Base-by-base conservation (phyloP, 2,797 vertebrate species). In the Brachyrhaphis roseni region DNA sequence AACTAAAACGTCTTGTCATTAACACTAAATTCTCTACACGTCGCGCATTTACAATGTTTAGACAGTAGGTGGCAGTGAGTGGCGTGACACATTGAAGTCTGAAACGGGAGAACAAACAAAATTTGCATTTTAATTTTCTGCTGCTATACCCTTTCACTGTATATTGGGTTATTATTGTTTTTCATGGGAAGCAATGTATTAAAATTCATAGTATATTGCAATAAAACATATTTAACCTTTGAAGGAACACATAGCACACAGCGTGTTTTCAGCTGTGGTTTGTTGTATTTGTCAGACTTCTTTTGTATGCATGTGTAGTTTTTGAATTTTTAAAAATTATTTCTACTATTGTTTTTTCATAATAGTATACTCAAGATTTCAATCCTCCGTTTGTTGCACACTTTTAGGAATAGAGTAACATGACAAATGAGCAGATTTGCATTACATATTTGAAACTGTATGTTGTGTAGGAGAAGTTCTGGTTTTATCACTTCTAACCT, bases 11-110 rank as follows among this genome's bases (percentile, higher is more conserved):
- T 59, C 6, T 15, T 64, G 16, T 36, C 31, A 20, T 64, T 18
- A 36, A 20, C 8, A 34, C 28, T 34, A n/a, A 49, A 28, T 31
- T 15, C 15, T 62, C 59, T 20, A 20, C n/a, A 55, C 26, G 53
- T 55, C n/a, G 26, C 53, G 53, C 68, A 45, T 15, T 71, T 71
- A 71, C 68, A 28, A n/a, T 45, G 43, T 7, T 10, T 71, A 41
- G 26, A n/a, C 68, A 46, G 43, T 46, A 71, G 68, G 68, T 71
- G 43, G n/a, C 68, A 28, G 43, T 71, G 41, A n/a, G 68, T 36
- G 41, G 68, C 18, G 26, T 8, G 13, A 45, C 66, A 43, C 8
- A 3, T 7, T 70, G 23, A n/a, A 70, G 2, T 70, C 20, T 20
- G 18, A 41, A 39, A 23, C 20, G 36, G 20, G 23, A 68, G 3